Evolutionary conservation across 2,113 vertebrate species (phyloP).

Genomic region (Corvus moneduloides): DNA sequence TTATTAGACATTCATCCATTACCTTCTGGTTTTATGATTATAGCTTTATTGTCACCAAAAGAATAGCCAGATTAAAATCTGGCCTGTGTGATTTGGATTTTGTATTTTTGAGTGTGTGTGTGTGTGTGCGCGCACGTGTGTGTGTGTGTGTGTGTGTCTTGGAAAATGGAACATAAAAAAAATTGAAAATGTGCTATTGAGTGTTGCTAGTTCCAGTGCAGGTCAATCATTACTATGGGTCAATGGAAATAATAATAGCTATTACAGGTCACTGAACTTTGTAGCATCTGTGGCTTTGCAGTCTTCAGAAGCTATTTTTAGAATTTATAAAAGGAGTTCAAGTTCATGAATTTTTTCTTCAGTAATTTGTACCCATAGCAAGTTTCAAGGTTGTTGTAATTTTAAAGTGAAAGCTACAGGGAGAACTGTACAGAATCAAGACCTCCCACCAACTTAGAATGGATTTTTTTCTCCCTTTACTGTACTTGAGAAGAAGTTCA

Average conservation of each 20-base stretch:
- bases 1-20: neutral
- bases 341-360: neutral
- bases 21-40: neutral
- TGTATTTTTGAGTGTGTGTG: neutral
- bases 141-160: neutral
- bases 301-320: neutral
- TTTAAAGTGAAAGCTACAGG: neutral
- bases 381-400: neutral
- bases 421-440: neutral
- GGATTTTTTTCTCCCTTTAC: neutral
- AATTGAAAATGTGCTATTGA: neutral
- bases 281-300: neutral
- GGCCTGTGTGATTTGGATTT: neutral
- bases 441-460: neutral
- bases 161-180: neutral
- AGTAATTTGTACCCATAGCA: neutral
- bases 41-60: neutral
- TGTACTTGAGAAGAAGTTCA: neutral
- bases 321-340: neutral
- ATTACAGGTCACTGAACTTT: constrained; percentile 10
- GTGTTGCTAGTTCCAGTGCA: neutral
- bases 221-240: constrained; percentile 10
- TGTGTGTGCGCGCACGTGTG: no score
- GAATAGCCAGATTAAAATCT: neutral
- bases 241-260: constrained; percentile 17